Conservation (phyloP, 35 echinoderm and acorn worm genomes). For the Holothuria glaberrima region DNA sequence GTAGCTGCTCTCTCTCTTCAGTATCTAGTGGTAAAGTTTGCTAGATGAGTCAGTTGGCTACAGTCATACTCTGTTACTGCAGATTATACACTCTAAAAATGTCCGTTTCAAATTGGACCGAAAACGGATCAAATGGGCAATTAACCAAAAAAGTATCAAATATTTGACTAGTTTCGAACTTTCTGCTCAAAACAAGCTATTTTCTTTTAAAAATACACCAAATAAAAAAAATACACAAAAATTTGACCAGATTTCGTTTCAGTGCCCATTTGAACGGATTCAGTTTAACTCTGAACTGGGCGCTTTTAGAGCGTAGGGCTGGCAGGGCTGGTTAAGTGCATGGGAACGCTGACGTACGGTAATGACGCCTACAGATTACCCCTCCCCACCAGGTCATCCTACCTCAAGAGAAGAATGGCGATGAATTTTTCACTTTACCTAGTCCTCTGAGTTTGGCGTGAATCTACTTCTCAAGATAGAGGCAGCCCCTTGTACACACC, state of each 20-base stretch:
- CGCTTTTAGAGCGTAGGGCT: too few species aligned
- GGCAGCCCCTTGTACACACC: background rate
- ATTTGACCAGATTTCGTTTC: too few species aligned
- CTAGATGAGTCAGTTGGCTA: constrained; percentile 48
- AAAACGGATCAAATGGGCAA: too few species aligned
- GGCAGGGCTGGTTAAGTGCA: constrained; percentile 21
- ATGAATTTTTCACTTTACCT: constrained; percentile 38
- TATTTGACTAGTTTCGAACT: too few species aligned
- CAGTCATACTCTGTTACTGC: constrained; percentile 47
- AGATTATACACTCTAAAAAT: too few species aligned
- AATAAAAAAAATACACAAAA: too few species aligned
- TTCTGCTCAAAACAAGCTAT: too few species aligned
- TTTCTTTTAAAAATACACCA: too few species aligned
- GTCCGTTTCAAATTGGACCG: too few species aligned
- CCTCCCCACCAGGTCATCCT: background rate
- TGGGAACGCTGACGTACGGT: constrained; percentile 58
- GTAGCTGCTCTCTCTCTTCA: constrained; percentile 71
- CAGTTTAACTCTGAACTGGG: too few species aligned
- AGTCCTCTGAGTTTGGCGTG: constrained; percentile 31
- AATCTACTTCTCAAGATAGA: background rate
- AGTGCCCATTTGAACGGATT: too few species aligned
- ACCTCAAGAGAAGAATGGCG: constrained; percentile 22
- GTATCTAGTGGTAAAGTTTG: constrained; percentile 65
- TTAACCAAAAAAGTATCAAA: too few species aligned
- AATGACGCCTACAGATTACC: constrained; percentile 49